A percentile compares a stretch with the other conserved stretches of the same genome.
phyloP scores from a whole-genome alignment of 2,113 vertebrate species.

The Pelobates fuscus region DNA sequence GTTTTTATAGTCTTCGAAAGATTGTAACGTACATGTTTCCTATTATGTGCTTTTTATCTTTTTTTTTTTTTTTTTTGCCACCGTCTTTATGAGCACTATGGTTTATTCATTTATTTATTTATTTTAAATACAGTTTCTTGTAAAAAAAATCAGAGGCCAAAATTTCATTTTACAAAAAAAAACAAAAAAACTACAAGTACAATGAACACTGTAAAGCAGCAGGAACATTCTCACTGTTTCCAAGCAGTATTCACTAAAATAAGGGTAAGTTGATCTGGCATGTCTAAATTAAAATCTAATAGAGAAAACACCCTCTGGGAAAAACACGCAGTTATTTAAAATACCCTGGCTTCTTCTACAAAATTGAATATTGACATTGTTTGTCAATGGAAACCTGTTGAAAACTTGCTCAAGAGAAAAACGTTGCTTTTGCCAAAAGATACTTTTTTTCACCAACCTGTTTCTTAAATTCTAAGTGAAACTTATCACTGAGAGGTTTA shows the following conservation, averaged over 20 bases:
- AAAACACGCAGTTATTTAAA: neutral
- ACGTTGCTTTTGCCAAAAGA: conserved; percentile 55
- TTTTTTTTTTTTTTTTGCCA: no score
- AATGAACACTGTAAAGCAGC: neutral
- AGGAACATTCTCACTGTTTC: neutral
- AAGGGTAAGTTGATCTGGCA: conserved; percentile 16
- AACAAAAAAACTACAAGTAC: neutral
- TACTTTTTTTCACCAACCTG: conserved; percentile 16
- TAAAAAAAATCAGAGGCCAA: neutral
- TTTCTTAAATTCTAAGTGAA: rapidly evolving
- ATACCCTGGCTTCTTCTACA: neutral
- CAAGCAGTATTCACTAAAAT: conserved; percentile 1
- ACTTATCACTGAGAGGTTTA: conserved; percentile 66
- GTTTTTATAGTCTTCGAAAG: no score
- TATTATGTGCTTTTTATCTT: no score
- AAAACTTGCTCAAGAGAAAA: conserved; percentile 46
- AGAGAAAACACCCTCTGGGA: neutral
- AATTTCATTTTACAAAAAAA: neutral
- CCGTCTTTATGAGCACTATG: no score
- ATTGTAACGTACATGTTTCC: no score
- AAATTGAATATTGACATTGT: conserved; percentile 22
- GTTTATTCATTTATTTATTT: neutral
- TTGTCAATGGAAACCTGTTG: conserved; percentile 37
- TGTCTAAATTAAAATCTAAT: conserved; percentile 20
- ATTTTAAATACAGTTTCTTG: neutral